These are phyloP conservation scores for Chloebia gouldiae DNA, from an alignment of 2,113 vertebrate species.

Conservation along the genomic window DNA sequence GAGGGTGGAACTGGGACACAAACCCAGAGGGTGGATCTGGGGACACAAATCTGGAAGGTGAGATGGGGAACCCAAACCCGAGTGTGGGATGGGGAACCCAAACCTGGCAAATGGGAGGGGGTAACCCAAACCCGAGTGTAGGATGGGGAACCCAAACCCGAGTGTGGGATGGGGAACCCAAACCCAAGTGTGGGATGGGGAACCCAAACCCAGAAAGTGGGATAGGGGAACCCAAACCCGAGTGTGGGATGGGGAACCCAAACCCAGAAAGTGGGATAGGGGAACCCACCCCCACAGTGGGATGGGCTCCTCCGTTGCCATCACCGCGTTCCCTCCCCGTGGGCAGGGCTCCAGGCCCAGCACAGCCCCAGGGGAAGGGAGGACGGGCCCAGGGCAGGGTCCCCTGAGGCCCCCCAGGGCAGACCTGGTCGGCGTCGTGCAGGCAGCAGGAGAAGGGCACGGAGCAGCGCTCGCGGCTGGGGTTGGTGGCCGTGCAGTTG, in stretches of 20 bases:
- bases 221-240: not conserved
- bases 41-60: not conserved
- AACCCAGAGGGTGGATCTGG: not conserved
- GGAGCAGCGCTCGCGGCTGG: not conserved
- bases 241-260: too few relatives aligned
- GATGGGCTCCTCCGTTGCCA: not conserved
- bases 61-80: not conserved
- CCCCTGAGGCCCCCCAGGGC: not conserved
- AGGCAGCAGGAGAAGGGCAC: slow-evolving; percentile 35
- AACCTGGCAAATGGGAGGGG: not conserved
- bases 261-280: not conserved
- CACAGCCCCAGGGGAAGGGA: not conserved
- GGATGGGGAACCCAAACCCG: not conserved
- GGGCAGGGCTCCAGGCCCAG: not conserved
- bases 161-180: not conserved
- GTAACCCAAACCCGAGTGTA: not conserved
- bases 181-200: fast-evolving
- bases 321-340: not conserved
- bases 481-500: slow-evolving; percentile 1
- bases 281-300: not conserved
- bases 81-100: not conserved
- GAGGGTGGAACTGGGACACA: not conserved
- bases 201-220: not conserved
- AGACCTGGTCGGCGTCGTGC: not conserved
- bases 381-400: not conserved